phyloP scores from a whole-genome alignment of 64 coral and sea anemone species.

The Montipora foliosa region DNA sequence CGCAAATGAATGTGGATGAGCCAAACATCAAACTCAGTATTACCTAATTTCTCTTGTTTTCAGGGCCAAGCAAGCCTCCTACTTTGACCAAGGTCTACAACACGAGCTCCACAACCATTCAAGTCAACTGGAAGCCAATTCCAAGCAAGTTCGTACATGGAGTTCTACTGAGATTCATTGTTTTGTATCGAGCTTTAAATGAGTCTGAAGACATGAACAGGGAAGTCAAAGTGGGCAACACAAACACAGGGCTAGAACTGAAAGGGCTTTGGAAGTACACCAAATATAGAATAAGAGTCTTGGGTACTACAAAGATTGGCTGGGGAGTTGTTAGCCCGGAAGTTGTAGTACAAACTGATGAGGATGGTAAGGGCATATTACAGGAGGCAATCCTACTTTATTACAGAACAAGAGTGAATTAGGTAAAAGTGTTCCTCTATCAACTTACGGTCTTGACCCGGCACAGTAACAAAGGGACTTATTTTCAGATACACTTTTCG shows the following conservation, averaged over 20 bases:
- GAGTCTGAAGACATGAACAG: conserved; percentile 68
- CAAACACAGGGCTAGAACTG: conserved; percentile 17
- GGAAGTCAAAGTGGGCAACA: conserved; percentile 6
- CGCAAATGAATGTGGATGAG: not conserved
- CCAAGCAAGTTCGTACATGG: conserved; percentile 64
- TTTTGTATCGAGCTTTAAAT: conserved; percentile 85
- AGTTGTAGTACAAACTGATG: conserved; percentile 73
- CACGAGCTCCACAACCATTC: conserved; percentile 85
- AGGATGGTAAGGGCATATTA: conserved; percentile 74
- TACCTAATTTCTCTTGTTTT: not conserved
- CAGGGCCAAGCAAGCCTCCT: conserved; percentile 85
- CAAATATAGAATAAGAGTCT: conserved; percentile 82
- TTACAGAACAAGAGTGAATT: too few relatives aligned
- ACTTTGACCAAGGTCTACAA: conserved; percentile 58
- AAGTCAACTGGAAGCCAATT: conserved; percentile 68
- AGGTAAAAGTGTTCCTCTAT: too few relatives aligned
- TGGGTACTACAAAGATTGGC: conserved; percentile 82
- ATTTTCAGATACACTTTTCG: too few relatives aligned
- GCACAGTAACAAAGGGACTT: too few relatives aligned
- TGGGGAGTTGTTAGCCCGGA: conserved; percentile 73
- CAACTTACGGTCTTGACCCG: too few relatives aligned
- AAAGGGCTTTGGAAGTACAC: conserved; percentile 79
- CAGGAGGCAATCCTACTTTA: not conserved
- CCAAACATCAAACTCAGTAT: not conserved
- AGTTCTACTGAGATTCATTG: conserved; percentile 67